Evolutionary conservation across 2,113 vertebrate genomes (phyloP), one percentile per base, ranked within the genome.

Genomic region (Xyrauchen texanus): DNA sequence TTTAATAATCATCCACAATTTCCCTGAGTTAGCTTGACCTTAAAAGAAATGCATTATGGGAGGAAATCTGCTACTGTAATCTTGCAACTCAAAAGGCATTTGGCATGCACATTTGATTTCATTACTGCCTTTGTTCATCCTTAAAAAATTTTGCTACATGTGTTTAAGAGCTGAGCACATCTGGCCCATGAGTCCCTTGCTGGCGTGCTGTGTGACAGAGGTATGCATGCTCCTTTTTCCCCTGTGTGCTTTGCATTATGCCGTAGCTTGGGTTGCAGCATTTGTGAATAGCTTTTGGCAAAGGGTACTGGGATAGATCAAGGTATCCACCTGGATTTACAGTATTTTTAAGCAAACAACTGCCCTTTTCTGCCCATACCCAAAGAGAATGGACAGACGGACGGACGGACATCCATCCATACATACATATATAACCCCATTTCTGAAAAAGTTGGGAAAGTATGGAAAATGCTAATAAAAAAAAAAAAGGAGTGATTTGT

Each of bases 171-270:
- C 13, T n/a, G 55, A 10, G 72, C 21, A 82, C 60, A 79, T 47
- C 57, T 34, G 77, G 10, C 44, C 49, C 6, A 13, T 82, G 81
- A 68, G 66, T 34, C 21, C 21, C 21, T 34, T 34, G 21, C 3
- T 34, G 21, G 21, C 21, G 21, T 84, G 70, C 78, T 69, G 86
- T 77, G 61, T 84, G 60, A 63, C 11, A 87, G 88, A 79, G 86
- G 90, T 89, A 91, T 89, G 86, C 86, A 89, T 86, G 86, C 80
- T 85, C 76, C 47, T 51, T 82, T 57, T 85, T 86, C 82, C 83
- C 21, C 21, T 34, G 21, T 34, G 21, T 34, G 21, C 21, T 34
- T 34, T 34, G 21, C 21, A 34, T 34, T 34, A 34, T 34, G 21
- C 21, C 80, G 82, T 65, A 77, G 21, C 71, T 83, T 82, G 60